A percentile compares a stretch with the other conserved stretches of the same genome.
Evolutionary conservation across 2,113 vertebrate species (phyloP).

Genomic region (Mus musculus): GRCm39 chrX:155623001-155623500

Average conservation of each 20-base stretch:
- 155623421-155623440: not conserved
- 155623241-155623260: conserved; percentile 2
- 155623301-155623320: not conserved
- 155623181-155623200: conserved; percentile 15
- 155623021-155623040: not conserved
- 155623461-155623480: not conserved
- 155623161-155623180: conserved; percentile 21
- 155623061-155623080: conserved; percentile 12
- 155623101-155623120: conserved; percentile 22
- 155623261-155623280: not conserved
- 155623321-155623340: not conserved
- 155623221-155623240: conserved; percentile 21
- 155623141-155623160: not conserved
- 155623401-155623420: not conserved
- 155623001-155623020: no score
- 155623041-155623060: conserved; percentile 17
- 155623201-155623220: not conserved
- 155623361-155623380: not conserved
- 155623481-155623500: not conserved
- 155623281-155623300: not conserved
- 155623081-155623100: conserved; percentile 9
- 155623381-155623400: not conserved
- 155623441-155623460: not conserved
- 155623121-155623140: conserved; percentile 22
- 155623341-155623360: not conserved